phyloP scores from a whole-genome alignment of 2,888 invertebrate species.

The Timema cristinae region DNA sequence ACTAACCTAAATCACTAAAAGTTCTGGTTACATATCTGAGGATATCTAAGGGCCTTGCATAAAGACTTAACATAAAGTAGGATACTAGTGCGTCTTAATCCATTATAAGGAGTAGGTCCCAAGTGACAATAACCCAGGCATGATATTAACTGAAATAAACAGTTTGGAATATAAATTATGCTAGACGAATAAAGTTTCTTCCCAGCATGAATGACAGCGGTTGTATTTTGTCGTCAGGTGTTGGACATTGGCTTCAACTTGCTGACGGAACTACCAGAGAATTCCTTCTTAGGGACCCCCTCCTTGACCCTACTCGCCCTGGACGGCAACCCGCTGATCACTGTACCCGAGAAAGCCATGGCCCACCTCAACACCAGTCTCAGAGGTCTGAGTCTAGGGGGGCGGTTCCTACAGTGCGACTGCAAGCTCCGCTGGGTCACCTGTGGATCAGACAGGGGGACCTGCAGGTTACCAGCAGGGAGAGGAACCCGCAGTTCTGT shows the following conservation, averaged over 20 bases:
- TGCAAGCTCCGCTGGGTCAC: conserved; percentile 85
- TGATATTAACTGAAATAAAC: no score
- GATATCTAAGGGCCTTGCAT: no score
- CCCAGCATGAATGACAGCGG: no score
- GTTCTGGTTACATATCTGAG: no score
- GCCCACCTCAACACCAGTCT: conserved; percentile 75
- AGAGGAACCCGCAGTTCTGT: conserved; percentile 89
- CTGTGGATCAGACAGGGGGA: conserved; percentile 86
- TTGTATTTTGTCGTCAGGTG: conserved; percentile 50
- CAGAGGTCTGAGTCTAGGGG: conserved; percentile 81
- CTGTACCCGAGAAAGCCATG: conserved; percentile 76
- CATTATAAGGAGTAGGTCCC: no score
- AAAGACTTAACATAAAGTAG: no score
- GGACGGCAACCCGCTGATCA: conserved; percentile 85
- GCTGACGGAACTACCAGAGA: conserved; percentile 71
- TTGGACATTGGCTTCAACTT: conserved; percentile 91
- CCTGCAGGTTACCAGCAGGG: conserved; percentile 86
- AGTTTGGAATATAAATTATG: no score
- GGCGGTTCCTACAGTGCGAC: conserved; percentile 83
- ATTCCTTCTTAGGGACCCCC: conserved; percentile 77
- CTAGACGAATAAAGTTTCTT: no score
- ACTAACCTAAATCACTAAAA: no score
- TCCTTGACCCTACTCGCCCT: conserved; percentile 81
- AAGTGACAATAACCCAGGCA: no score
- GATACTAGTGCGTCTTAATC: background rate